Percentiles rank a stretch among this genome's conserved stretches.
Conservation (phyloP, 2,888 invertebrate genomes). For the Chirona hameri region DNA sequence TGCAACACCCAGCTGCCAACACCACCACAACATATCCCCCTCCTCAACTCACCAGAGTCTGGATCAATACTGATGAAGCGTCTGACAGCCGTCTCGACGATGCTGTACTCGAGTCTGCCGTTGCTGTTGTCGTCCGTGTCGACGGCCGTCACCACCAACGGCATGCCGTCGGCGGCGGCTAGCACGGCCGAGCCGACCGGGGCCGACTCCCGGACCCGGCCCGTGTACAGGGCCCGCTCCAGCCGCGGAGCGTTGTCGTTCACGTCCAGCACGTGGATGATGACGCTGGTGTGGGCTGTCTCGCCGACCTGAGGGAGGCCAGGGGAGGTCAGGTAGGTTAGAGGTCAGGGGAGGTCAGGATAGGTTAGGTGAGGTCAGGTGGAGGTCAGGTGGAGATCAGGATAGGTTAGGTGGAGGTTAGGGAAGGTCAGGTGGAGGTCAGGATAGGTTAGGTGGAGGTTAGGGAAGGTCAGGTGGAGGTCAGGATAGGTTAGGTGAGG, state of each 20-base stretch:
- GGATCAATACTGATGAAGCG: constrained; percentile 80
- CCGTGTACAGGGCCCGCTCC: constrained; percentile 61
- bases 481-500: no score
- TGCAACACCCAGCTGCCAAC: no score
- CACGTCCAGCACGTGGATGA: constrained; percentile 80
- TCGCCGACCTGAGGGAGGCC: constrained; percentile 56
- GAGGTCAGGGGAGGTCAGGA: no score
- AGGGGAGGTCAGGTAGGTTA: no score
- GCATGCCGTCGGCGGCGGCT: constrained; percentile 61
- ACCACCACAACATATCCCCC: no score
- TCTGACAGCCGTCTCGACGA: constrained; percentile 72
- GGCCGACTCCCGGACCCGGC: constrained; percentile 72
- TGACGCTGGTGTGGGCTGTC: constrained; percentile 63
- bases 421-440: no score
- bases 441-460: no score
- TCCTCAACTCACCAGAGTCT: constrained; percentile 57
- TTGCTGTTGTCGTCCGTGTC: constrained; percentile 85
- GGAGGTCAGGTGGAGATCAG: no score
- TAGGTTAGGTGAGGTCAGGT: no score
- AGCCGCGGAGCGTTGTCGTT: constrained; percentile 81
- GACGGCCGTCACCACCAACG: constrained; percentile 75
- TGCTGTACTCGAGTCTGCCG: constrained; percentile 76
- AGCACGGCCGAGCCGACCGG: constrained; percentile 68
- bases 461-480: no score
- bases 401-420: no score